Conservation (phyloP, 37 sponge, comb jelly and placozoan genomes). For the Trichoplax adhaerens region DNA sequence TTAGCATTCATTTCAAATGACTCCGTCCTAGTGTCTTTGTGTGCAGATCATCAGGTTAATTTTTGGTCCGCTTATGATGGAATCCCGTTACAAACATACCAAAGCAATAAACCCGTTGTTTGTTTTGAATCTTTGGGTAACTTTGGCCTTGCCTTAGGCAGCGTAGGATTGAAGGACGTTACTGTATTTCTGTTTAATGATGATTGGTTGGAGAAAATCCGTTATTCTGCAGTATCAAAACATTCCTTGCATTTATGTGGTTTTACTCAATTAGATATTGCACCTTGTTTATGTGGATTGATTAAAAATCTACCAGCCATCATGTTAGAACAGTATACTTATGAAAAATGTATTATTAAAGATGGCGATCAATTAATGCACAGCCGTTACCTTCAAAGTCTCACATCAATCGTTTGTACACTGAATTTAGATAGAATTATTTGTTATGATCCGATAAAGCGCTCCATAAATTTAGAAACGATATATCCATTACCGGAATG, state of each 20-base stretch:
- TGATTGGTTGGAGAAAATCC: too few relatives aligned
- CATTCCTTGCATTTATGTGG: neutral
- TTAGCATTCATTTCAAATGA: slow-evolving; percentile 18
- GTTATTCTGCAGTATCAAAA: neutral
- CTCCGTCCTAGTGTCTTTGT: slow-evolving; percentile 34
- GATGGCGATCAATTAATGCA: slow-evolving; percentile 39
- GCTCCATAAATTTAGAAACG: too few relatives aligned
- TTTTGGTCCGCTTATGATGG: slow-evolving; percentile 26
- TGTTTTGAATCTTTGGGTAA: too few relatives aligned
- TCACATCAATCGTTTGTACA: slow-evolving; percentile 32
- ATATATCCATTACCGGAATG: too few relatives aligned
- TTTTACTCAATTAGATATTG: slow-evolving; percentile 9
- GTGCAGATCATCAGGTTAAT: slow-evolving; percentile 37
- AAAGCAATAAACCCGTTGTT: too few relatives aligned
- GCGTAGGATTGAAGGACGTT: too few relatives aligned
- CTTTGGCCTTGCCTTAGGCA: too few relatives aligned
- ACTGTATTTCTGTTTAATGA: too few relatives aligned
- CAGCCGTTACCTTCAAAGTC: slow-evolving; percentile 44
- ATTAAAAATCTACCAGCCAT: slow-evolving; percentile 35
- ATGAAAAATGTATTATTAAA: slow-evolving; percentile 37
- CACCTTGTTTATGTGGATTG: slow-evolving; percentile 44
- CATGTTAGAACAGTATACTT: slow-evolving; percentile 34
- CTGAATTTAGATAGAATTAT: slow-evolving; percentile 39
- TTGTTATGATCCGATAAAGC: slow-evolving; percentile 7
- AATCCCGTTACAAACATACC: too few relatives aligned